Evolutionary conservation across 2,113 vertebrate genomes (phyloP).

Genomic region (Addax nasomaculatus): DNA sequence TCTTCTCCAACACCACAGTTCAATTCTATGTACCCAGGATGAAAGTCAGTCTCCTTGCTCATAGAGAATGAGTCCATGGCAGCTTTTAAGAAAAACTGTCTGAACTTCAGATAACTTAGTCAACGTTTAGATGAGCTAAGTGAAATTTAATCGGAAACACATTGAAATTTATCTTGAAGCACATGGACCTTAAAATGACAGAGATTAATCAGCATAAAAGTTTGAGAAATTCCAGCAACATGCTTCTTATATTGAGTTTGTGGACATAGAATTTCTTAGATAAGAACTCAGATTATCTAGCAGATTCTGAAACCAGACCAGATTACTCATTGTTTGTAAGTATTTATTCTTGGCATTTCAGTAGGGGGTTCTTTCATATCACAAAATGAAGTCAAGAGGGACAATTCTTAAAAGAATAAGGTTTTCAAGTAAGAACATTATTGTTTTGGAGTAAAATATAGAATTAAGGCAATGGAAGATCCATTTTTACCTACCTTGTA

Average conservation of each 20-base stretch:
- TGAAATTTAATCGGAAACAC: constrained; percentile 8
- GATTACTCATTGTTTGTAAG: not conserved
- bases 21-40: not conserved
- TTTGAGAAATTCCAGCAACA: constrained; percentile 24
- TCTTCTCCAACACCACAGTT: not conserved
- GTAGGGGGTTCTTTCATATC: not conserved
- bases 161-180: not conserved
- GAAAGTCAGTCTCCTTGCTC: not conserved
- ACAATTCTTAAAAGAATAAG: not conserved
- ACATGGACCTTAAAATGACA: not conserved
- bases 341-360: not conserved
- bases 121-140: not conserved
- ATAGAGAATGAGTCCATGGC: not conserved
- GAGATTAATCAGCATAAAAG: not conserved
- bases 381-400: not conserved
- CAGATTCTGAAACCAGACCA: not conserved
- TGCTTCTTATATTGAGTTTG: not conserved
- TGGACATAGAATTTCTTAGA: not conserved
- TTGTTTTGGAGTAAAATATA: not conserved
- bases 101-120: not conserved
- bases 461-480: not conserved
- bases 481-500: not conserved
- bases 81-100: not conserved
- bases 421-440: not conserved
- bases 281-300: not conserved